These are phyloP conservation scores for Andrena praecox DNA, from an alignment of 2,888 invertebrate genomes.

Conservation along the genomic window DNA sequence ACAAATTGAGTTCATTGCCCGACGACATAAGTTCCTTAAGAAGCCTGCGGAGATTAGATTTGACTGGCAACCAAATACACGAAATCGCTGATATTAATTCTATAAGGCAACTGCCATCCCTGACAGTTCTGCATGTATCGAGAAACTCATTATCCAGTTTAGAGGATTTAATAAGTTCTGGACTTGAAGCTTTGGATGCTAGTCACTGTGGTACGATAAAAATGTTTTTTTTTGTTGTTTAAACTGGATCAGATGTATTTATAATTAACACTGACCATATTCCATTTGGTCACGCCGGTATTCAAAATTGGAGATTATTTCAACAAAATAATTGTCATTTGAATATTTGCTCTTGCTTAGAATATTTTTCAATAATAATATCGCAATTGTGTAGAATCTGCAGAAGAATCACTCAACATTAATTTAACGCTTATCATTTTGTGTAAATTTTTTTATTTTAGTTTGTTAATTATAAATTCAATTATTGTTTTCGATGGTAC, in stretches of 20 bases:
- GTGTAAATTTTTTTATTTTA: background rate
- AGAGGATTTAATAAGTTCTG: constrained; percentile 87
- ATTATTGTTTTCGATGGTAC: background rate
- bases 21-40: constrained; percentile 86
- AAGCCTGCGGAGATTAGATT: constrained; percentile 87
- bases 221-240: background rate
- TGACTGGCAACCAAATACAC: constrained; percentile 88
- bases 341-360: too few species aligned
- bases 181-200: constrained; percentile 87
- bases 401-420: too few species aligned
- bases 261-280: background rate
- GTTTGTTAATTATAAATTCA: background rate
- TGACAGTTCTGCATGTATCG: constrained; percentile 88
- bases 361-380: too few species aligned
- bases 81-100: constrained; percentile 83
- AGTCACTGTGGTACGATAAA: constrained; percentile 86
- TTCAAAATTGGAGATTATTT: too few species aligned
- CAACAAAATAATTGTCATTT: too few species aligned
- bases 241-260: background rate
- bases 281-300: too few species aligned
- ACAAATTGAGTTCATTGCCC: constrained; percentile 86
- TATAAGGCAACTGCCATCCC: constrained; percentile 80
- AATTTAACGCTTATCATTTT: too few species aligned
- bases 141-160: constrained; percentile 87
- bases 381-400: too few species aligned